Base-by-base conservation (phyloP, 2,113 vertebrate genomes). In the Gasterosteus nipponicus region DNA sequence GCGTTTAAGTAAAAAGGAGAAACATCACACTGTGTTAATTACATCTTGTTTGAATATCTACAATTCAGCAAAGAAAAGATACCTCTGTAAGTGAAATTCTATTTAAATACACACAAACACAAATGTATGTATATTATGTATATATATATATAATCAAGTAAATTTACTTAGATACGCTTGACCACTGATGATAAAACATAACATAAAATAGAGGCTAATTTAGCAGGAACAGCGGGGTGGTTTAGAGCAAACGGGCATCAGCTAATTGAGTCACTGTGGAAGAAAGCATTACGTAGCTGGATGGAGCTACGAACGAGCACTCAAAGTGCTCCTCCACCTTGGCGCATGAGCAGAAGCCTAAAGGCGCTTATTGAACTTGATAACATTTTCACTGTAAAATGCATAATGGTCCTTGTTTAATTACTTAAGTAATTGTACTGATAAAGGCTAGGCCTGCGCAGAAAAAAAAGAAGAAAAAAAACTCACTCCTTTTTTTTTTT, bases 21-120 rank as follows among this genome's bases (percentile, higher is more conserved):
- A 79, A 61, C 33, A 65, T 60, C n/a, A 54, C 54, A 56, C 38
- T 26, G 16, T 42, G 56, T 56, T 39, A 47, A 59, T 78, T 2
- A 22, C 62, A 56, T 65, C 12, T 39, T n/a, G 15, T 67, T 42
- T 54, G 44, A 69, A 10, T 56, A 51, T 67, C 44, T 8, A 53
- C 22, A 39, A 12, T 31, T 67, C 39, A 46, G 7, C 11, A 15
- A 19, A 19, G 5, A 14, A 44, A 61, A 11, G 10, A 19, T 9
- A 9, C 31, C 2, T 47, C 14, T 16, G 3, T 38, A 6, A 51
- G 46, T 61, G 70, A 41, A n/a, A 31, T 31, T 33, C 22, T 51
- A 41, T 29, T 19, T 53, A 39, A 61, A 35, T 18, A 18, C 26
- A 60, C 16, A 67, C 18, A 35, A 3, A 12, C 15, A 11, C n/a